phyloP scores from a whole-genome alignment of 2,113 vertebrate genomes.

The Onychorhynchus coronatus region DNA sequence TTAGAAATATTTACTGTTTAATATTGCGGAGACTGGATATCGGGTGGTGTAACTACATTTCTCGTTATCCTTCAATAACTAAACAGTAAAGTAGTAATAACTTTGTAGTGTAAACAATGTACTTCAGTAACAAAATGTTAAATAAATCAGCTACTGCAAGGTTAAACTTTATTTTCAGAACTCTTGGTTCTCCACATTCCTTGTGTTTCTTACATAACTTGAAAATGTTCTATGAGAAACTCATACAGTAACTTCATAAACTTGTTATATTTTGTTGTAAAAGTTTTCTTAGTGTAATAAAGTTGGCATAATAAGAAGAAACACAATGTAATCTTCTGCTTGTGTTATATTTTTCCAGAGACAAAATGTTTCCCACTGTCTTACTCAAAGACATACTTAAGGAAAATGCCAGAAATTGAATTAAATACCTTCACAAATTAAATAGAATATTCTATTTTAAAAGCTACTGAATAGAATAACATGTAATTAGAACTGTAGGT shows the following conservation, averaged over 20 bases:
- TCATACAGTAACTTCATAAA: neutral
- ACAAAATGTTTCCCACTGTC: neutral
- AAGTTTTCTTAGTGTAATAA: neutral
- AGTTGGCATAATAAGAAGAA: neutral
- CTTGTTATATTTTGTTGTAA: conserved; percentile 5
- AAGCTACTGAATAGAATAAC: neutral
- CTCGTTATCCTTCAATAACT: neutral
- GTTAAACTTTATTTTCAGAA: neutral
- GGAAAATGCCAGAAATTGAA: neutral
- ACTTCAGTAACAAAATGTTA: neutral
- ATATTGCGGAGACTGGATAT: neutral
- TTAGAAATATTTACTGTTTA: neutral
- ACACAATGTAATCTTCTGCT: neutral
- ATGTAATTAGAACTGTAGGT: neutral
- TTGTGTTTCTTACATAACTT: neutral
- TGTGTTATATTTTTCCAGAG: neutral
- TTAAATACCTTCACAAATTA: neutral
- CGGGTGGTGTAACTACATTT: neutral
- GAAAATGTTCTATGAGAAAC: neutral
- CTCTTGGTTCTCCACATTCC: neutral
- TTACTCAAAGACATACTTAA: neutral
- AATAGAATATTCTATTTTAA: neutral
- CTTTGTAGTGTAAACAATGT: neutral
- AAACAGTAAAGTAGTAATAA: neutral
- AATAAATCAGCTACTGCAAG: neutral